Conservation (phyloP, 1,140 invertebrate genomes). For the Eupristina koningsbergeri region DNA sequence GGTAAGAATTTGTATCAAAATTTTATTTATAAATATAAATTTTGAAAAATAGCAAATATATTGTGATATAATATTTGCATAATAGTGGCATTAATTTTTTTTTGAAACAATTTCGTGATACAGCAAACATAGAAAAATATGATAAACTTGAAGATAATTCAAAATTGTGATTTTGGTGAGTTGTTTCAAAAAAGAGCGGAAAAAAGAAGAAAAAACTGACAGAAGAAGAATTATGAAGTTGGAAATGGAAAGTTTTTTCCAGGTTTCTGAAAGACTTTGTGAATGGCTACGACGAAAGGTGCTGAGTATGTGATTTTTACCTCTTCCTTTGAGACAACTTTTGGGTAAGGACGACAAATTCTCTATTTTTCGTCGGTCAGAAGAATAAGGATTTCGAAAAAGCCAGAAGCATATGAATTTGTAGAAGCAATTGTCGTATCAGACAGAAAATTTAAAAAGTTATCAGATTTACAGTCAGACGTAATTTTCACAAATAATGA, state of each 20-base stretch:
- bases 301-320: constrained; percentile 46
- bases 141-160: constrained; percentile 10
- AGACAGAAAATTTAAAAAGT: constrained; percentile 15
- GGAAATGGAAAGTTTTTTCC: constrained; percentile 45
- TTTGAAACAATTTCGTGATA: neutral
- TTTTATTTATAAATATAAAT: too few relatives aligned
- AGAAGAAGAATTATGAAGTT: constrained; percentile 45
- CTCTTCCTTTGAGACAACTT: constrained; percentile 41
- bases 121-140: neutral
- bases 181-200: constrained; percentile 3
- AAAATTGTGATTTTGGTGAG: constrained; percentile 10
- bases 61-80: too few relatives aligned
- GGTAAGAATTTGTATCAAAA: too few relatives aligned
- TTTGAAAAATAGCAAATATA: too few relatives aligned
- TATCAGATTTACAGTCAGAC: neutral
- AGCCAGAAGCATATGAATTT: constrained; percentile 25
- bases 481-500: neutral
- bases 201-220: neutral
- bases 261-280: constrained; percentile 41
- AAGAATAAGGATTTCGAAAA: constrained; percentile 8
- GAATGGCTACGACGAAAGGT: constrained; percentile 41
- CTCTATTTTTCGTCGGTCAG: constrained; percentile 16
- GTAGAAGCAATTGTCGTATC: neutral
- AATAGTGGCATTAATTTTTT: too few relatives aligned
- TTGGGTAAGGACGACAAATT: constrained; percentile 6